Conservation (phyloP, 2,888 invertebrate species). For the Chromoteleia sp. region DNA sequence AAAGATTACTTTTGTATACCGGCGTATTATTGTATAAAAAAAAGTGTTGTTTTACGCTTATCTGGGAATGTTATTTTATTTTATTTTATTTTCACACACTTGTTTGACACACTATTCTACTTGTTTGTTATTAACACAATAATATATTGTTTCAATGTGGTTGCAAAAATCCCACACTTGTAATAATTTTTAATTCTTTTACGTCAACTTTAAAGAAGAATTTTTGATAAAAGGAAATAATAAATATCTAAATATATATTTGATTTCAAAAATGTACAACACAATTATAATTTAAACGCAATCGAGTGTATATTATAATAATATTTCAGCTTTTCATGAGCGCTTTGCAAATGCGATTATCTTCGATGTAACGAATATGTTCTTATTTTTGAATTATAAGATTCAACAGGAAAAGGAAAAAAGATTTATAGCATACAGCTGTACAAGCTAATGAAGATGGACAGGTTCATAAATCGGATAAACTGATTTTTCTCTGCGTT, state of each 20-base stretch:
- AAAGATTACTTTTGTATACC: too few relatives aligned
- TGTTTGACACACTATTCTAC: too few relatives aligned
- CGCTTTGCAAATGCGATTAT: conserved; percentile 11
- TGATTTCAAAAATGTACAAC: conserved; percentile 10
- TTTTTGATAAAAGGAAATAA: conserved; percentile 11
- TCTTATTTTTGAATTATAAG: neutral
- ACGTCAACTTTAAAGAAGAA: conserved; percentile 1
- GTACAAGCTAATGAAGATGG: too few relatives aligned
- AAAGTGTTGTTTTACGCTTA: too few relatives aligned
- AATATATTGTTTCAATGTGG: neutral
- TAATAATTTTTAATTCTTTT: neutral
- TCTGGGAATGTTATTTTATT: too few relatives aligned
- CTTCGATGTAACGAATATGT: conserved; percentile 1
- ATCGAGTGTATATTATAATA: conserved; percentile 7
- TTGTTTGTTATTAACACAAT: neutral
- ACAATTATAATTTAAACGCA: neutral
- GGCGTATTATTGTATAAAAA: too few relatives aligned
- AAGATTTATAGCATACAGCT: too few relatives aligned
- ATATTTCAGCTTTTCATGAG: conserved; percentile 24
- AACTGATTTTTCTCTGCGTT: too few relatives aligned
- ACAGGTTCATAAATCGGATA: too few relatives aligned
- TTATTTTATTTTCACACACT: neutral
- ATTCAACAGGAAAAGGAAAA: too few relatives aligned
- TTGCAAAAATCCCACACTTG: neutral
- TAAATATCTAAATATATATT: conserved; percentile 1